phyloP scores from a whole-genome alignment of 1,140 invertebrate species.

The Apis laboriosa region DNA sequence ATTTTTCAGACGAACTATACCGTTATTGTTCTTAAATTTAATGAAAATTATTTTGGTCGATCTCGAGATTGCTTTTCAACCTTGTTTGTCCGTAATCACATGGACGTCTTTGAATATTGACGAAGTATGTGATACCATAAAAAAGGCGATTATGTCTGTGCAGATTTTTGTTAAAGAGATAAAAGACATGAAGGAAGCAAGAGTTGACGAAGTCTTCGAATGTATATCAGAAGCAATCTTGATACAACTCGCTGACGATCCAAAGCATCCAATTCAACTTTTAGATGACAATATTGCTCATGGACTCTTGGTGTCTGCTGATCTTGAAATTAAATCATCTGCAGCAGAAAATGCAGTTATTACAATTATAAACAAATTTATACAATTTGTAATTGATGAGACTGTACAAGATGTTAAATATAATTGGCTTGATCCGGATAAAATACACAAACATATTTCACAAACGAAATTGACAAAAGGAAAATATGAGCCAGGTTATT shows the following conservation, averaged over 20 bases:
- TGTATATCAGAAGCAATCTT: slow-evolving; percentile 85
- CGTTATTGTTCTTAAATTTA: slow-evolving; percentile 85
- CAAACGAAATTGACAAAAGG: slow-evolving; percentile 80
- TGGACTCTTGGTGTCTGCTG: slow-evolving; percentile 69
- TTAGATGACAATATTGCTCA: slow-evolving; percentile 83
- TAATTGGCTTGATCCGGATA: slow-evolving; percentile 85
- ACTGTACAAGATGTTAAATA: slow-evolving; percentile 82
- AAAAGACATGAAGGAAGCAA: slow-evolving; percentile 88
- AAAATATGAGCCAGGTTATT: slow-evolving; percentile 81
- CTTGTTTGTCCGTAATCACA: slow-evolving; percentile 88
- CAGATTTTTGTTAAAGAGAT: slow-evolving; percentile 88
- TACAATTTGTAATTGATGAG: slow-evolving; percentile 79
- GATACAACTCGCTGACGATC: slow-evolving; percentile 85
- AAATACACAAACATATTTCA: slow-evolving; percentile 82
- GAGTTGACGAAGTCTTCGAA: slow-evolving; percentile 87
- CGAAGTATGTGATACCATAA: slow-evolving; percentile 84
- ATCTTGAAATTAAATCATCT: slow-evolving; percentile 83
- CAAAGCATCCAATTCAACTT: slow-evolving; percentile 85
- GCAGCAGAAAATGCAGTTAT: slow-evolving; percentile 85
- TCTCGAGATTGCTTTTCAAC: slow-evolving; percentile 86
- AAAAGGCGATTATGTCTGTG: slow-evolving; percentile 83
- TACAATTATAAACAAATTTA: slow-evolving; percentile 87
- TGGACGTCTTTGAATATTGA: slow-evolving; percentile 90
- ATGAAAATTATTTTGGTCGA: slow-evolving; percentile 86
- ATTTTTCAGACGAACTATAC: slow-evolving; percentile 79